Evolutionary conservation across 2,113 vertebrate genomes (phyloP), one percentile per base, ranked within the genome.

Genomic region (Poecile atricapillus): DNA sequence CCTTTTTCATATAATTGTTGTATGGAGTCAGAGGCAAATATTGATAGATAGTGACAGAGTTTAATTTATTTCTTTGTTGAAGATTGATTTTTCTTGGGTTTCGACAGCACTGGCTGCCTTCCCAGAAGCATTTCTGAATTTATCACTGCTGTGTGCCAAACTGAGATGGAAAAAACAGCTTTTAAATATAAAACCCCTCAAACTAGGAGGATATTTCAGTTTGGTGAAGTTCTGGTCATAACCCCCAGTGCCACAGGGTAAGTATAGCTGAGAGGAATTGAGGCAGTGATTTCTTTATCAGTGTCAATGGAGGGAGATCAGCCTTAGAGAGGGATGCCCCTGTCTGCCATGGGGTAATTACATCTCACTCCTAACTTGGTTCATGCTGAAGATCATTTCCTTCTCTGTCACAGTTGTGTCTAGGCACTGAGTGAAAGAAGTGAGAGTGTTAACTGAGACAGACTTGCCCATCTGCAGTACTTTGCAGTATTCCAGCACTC

Each of bases 71-170:
- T 95, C 90, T 83, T 94, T 64, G 67, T 23, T 79, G 87, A 87
- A 96, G 95, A 95, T 89, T 93, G 94, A 95, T 96, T 96, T 97
- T 96, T 93, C 91, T 94, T 92, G 85, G 78, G 50, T 49, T 95
- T 93, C 2, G 4, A 76, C 73, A 82, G 65, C 73, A 55, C 82
- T 97, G 97, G 95, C 91, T 87, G 55, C 68, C 60, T 89, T 97
- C 94, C 91, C 87, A 96, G 95, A 96, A 97, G 79, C 33, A 4
- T 83, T 69, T 90, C 94, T 75, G 78, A 93, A 91, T 95, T 95
- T 91, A 87, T 97, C 91, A 89, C 89, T 23, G 21, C 64, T 52
- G 88, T 68, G 41, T 96, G 73, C 87, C 83, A 78, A 89, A 52
- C 71, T 21, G 37, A 93, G 85, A 82, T 9, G 28, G 86, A 92